A percentile compares a stretch with the other conserved stretches of the same genome.
Evolutionary conservation across 2,888 invertebrate species (phyloP).

Genomic region (Epiblema foenella): DNA sequence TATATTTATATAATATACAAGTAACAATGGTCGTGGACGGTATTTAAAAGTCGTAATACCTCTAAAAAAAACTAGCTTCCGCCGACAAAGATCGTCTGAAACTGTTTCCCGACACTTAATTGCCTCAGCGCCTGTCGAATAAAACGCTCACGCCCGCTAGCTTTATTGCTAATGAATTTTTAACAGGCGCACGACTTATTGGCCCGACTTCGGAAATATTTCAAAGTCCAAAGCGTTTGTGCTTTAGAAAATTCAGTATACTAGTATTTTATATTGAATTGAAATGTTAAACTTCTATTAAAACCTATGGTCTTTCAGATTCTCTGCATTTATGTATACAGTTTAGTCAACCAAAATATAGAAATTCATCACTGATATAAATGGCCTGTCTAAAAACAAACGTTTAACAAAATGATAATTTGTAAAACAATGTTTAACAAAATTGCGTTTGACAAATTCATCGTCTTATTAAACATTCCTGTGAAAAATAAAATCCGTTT

Average conservation of each 20-base stretch:
- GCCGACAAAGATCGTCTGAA: conserved; percentile 29
- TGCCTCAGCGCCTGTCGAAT: conserved; percentile 36
- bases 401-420: no score
- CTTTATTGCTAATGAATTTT: conserved; percentile 38
- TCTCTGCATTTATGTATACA: not conserved
- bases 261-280: not conserved
- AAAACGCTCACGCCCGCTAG: conserved; percentile 13
- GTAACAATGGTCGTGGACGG: no score
- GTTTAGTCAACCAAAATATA: no score
- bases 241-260: not conserved
- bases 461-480: no score
- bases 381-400: no score
- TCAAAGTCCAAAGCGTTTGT: not conserved
- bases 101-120: conserved; percentile 35
- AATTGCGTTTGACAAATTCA: no score
- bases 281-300: not conserved
- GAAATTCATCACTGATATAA: no score
- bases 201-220: conserved; percentile 15
- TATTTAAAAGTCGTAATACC: no score
- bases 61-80: not conserved
- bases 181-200: conserved; percentile 38
- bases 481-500: no score
- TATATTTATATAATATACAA: no score
- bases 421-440: no score
- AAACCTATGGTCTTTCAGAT: not conserved